Evolutionary conservation across 1,140 invertebrate genomes (phyloP).

Genomic region (Trachymyrmex septentrionalis): DNA sequence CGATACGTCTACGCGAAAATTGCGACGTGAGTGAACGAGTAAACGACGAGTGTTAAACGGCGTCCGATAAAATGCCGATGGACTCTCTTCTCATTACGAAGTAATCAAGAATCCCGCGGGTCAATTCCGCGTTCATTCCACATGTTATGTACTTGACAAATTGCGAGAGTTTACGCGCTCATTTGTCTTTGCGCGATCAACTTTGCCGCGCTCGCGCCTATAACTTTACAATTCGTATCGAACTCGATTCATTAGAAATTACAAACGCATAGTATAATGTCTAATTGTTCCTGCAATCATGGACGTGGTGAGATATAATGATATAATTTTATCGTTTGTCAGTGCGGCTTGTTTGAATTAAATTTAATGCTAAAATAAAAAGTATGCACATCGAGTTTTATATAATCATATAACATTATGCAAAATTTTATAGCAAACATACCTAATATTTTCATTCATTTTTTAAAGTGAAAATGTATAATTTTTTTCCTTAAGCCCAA

Average conservation of each 20-base stretch:
- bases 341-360: neutral
- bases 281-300: conserved; percentile 1
- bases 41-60: conserved; percentile 8
- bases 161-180: conserved; percentile 14
- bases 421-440: conserved; percentile 8
- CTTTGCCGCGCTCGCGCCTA: conserved; percentile 28
- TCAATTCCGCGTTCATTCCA: conserved; percentile 53
- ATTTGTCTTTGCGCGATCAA: conserved; percentile 29
- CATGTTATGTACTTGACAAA: conserved; percentile 50
- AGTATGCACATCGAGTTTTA: neutral
- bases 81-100: conserved; percentile 52
- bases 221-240: conserved; percentile 16
- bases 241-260: conserved; percentile 38
- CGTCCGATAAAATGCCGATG: conserved; percentile 31
- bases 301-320: neutral
- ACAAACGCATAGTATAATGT: conserved; percentile 25
- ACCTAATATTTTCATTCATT: too few relatives aligned
- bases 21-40: neutral
- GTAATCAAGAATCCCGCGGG: conserved; percentile 38
- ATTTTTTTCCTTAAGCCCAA: too few relatives aligned
- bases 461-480: too few relatives aligned
- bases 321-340: conserved; percentile 16
- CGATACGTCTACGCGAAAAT: conserved; percentile 49
- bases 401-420: neutral
- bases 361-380: neutral